Base-by-base conservation (phyloP, 1,140 invertebrate species). In the Drosophila gunungcola region DNA sequence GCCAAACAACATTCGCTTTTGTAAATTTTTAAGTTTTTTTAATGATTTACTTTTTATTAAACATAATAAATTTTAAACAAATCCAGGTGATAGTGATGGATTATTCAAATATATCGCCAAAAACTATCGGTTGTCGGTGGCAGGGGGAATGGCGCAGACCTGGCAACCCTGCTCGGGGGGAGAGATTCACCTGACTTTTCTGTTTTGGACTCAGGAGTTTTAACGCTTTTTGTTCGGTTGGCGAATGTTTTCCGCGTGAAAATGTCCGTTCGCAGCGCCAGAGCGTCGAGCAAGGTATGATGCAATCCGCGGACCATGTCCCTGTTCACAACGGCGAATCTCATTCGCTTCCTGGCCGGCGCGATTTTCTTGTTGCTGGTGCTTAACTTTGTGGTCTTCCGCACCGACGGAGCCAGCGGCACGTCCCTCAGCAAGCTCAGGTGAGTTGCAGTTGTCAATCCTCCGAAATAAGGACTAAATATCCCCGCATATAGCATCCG, bases 401-500 rank as follows among this genome's bases (percentile, higher is more conserved):
- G 76, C 12, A 63, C 74, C n/a, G 83, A 81, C 53, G 84, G 72
- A 13, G 69, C 60, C 45, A 80, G 70, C 54, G 64, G 38, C 21
- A 74, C 78, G 11, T 85, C 78, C 5, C 62, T 91, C n/a, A 85
- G 80, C 78, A 91, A 88, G 29, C 67, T 91, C 46, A 91, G 88
- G 88, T 88, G 29, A 41, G 52, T 73, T 32, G 3, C 25, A 27
- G 6, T 13, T 39, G n/a, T 29, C 25, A 12, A 32, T 5, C 4
- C 1, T 12, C 25, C 3, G 5, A 13, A 11, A 9, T 21, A n/a
- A 13, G 2, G 16, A 11, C 25, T 38, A 68, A 1, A 45, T 9
- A 4, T 12, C 25, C 57, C 13, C 13, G 43, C 45, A 49, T 39
- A 34, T 36, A 91, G 88, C 65, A 80, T 91, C 43, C 70, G 83